phyloP scores from a whole-genome alignment of 1,140 invertebrate genomes.

The Drepana arcuata region DNA sequence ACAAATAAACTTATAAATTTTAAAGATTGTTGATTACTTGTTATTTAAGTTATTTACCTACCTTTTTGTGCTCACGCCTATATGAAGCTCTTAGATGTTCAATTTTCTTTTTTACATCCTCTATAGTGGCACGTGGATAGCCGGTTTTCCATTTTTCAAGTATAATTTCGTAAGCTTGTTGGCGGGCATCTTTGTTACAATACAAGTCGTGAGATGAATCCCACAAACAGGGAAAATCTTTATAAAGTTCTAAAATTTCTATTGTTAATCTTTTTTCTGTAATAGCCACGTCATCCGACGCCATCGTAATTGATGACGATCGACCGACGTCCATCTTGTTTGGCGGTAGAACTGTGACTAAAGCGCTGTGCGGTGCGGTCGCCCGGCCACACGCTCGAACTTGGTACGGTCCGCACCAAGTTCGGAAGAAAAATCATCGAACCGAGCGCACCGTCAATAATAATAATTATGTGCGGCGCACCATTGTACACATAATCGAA shows the following conservation, averaged over 20 bases:
- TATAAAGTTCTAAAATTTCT: not conserved
- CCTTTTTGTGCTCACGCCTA: no score
- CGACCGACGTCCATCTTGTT: not conserved
- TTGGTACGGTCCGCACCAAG: not conserved
- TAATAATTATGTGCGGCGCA: not conserved
- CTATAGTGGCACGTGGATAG: no score
- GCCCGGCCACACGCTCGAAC: not conserved
- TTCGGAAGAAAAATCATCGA: not conserved
- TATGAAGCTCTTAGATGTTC: no score
- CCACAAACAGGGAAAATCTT: not conserved
- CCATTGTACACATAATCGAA: not conserved
- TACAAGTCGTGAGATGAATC: not conserved
- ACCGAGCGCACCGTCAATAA: not conserved
- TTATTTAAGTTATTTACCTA: no score
- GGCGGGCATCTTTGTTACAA: not conserved
- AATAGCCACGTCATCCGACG: not conserved
- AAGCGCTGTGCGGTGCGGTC: not conserved
- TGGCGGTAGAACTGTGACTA: not conserved
- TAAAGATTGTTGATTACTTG: no score
- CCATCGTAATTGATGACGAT: not conserved
- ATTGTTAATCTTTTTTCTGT: not conserved
- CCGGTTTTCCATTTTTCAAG: not conserved
- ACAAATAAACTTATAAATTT: no score
- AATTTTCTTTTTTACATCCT: no score
- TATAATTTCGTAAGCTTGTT: not conserved